Evolutionary conservation across 2,888 invertebrate species (phyloP).

Genomic region (Dasypolia templi): DNA sequence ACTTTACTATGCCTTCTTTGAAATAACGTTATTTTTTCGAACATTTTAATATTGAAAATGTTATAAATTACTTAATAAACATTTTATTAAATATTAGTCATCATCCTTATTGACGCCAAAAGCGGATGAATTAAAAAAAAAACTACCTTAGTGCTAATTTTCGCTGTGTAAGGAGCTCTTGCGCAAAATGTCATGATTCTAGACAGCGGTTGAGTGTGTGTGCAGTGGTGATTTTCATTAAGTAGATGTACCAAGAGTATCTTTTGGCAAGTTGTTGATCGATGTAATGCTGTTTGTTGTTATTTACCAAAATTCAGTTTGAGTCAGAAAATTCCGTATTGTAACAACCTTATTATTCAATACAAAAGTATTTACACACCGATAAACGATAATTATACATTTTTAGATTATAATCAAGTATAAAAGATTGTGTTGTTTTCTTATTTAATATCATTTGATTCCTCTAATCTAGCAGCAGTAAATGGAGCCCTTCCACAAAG

Average conservation of each 20-base stretch:
- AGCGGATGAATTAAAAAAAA: not conserved
- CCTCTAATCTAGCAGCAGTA: not conserved
- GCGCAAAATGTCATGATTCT: not conserved
- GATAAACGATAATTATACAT: conserved; percentile 1
- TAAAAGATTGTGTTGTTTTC: not conserved
- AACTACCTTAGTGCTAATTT: not conserved
- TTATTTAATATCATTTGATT: too few species aligned
- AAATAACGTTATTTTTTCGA: too few species aligned
- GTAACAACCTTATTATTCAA: conserved; percentile 7
- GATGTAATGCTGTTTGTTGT: not conserved
- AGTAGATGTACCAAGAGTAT: not conserved
- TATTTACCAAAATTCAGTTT: not conserved
- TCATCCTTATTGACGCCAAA: too few species aligned
- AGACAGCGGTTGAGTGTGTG: not conserved
- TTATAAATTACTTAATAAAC: too few species aligned
- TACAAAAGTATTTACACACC: not conserved
- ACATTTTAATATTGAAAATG: too few species aligned
- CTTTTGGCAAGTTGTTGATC: not conserved
- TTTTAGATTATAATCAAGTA: not conserved
- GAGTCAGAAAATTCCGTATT: too few species aligned
- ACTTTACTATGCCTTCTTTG: too few species aligned
- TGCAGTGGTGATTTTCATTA: not conserved
- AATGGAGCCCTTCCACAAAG: not conserved
- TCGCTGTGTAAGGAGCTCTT: not conserved
- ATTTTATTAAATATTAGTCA: too few species aligned